Base-by-base conservation (phyloP, 92 coral and sea anemone genomes). In the Parazoanthus atlanticus region DNA sequence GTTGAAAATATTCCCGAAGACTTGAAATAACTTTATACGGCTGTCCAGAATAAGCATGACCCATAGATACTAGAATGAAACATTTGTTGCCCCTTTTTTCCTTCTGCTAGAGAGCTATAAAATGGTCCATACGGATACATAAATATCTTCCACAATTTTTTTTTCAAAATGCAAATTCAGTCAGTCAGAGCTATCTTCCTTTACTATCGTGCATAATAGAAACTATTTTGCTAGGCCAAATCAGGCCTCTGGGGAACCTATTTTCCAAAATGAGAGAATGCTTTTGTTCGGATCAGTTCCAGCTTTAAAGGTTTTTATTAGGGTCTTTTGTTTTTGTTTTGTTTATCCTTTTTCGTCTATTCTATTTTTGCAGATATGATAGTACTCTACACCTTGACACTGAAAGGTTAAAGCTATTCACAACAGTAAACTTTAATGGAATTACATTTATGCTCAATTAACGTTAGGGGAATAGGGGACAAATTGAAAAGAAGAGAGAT, bases 1-100 rank as follows among this genome's bases (percentile, higher is more conserved):
- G 15, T 79, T 61, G 36, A 49, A 17, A 54, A 79, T 21, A 79
- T 30, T 32, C 84, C 84, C 26, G 84, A 79, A 47, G 31, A 79
- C 16, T 33, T 79, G 33, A 79, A 79, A 49, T 54, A 61, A 79
- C 11, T 13, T 30, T 33, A 69, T 26, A 15, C n/a, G n/a, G n/a
- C 10, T 69, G 74, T 26, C 34, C 34, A 31, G 33, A 28, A 5
- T 69, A 69, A 25, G 74, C 29, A 31, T 67, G 31, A n/a, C 30
- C 26, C 30, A 67, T 66, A 67, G n/a, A 21, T 12, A 70, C 17
- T 71, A 71, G 33, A 32, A 71, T 30, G 34, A 71, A 19, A 31
- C 31, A 31, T 71, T 0, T 71, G 3, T 71, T 71, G 29, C 16
- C 36, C 34, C 36, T 1, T 29, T 26, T 26, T 71, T 71, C 49